These are phyloP conservation scores for Carduelis carduelis DNA, from an alignment of 2,797 vertebrate genomes.

Conservation along the genomic window DNA sequence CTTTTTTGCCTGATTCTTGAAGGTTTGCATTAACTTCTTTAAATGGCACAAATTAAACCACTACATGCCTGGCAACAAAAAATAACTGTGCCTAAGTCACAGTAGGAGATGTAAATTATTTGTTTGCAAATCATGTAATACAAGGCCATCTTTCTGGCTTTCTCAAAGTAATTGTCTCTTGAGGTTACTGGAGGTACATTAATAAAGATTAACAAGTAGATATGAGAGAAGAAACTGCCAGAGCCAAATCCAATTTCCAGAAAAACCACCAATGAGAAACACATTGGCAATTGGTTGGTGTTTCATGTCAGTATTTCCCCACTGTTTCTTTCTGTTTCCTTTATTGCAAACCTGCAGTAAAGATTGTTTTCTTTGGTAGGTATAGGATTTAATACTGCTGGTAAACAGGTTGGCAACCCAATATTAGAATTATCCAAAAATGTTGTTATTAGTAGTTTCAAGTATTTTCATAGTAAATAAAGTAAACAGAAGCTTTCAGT, in stretches of 20 bases:
- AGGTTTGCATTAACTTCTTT: background rate
- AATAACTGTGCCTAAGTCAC: background rate
- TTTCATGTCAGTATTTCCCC: background rate
- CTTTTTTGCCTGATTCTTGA: background rate
- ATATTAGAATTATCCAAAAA: background rate
- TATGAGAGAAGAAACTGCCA: background rate
- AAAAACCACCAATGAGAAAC: background rate
- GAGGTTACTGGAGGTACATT: background rate
- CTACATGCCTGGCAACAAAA: background rate
- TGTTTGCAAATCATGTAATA: background rate
- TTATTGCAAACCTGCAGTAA: background rate
- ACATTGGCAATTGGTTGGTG: background rate
- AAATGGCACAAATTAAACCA: background rate
- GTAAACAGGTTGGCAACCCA: background rate
- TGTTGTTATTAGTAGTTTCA: background rate
- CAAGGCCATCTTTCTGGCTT: background rate
- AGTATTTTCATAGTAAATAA: background rate
- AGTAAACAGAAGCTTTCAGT: background rate
- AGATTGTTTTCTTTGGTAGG: background rate
- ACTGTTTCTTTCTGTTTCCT: background rate
- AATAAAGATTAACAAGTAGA: background rate
- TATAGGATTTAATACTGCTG: background rate
- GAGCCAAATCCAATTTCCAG: background rate
- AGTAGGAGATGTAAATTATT: background rate
- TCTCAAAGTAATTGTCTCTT: background rate